Base-by-base conservation (phyloP, 2,113 vertebrate species). In the Brachirus orientalis region DNA sequence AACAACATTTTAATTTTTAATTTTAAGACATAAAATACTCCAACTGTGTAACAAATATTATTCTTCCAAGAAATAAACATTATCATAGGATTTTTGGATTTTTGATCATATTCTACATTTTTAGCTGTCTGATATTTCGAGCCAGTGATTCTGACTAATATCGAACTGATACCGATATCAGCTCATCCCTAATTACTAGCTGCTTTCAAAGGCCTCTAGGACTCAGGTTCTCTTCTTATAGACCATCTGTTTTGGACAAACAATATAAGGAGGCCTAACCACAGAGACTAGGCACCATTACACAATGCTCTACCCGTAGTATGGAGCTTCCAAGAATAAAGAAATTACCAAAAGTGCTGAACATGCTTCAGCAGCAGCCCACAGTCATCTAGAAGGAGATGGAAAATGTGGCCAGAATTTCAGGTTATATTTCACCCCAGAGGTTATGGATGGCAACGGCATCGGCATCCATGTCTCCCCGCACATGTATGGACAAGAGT, bases 161-260 rank as follows among this genome's bases (percentile, higher is more conserved):
- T 28, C 28, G 28, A 4, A 28, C 6, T 28, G 28, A n/a, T n/a
- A n/a, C n/a, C n/a, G n/a, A n/a, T 28, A 28, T 28, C 28, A 28
- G 28, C 28, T 1, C 28, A 6, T 28, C 28, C 28, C 28, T 28
- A 28, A 28, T 28, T 28, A 28, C 28, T 28, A n/a, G n/a, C n/a
- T n/a, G n/a, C n/a, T n/a, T n/a, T n/a, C n/a, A n/a, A n/a, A n/a
- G n/a, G 53, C 57, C 50, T 71, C 60, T 61, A 84, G 59, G 70
- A 75, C 54, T n/a, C n/a, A n/a, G 71, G 76, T 79, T 71, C 57
- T 44, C 71, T 75, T 72, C 73, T 73, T 71, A 85, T 37, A 47
- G 18, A 47, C 86, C 88, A 90, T 91, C 86, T 89, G 86, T 71
- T 80, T 61, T 45, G 45, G 36, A 58, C 63, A 69, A 46, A 72